These are phyloP conservation scores for Myripristis jacobus DNA, from an alignment of 2,797 vertebrate species.

Conservation along the genomic window DNA sequence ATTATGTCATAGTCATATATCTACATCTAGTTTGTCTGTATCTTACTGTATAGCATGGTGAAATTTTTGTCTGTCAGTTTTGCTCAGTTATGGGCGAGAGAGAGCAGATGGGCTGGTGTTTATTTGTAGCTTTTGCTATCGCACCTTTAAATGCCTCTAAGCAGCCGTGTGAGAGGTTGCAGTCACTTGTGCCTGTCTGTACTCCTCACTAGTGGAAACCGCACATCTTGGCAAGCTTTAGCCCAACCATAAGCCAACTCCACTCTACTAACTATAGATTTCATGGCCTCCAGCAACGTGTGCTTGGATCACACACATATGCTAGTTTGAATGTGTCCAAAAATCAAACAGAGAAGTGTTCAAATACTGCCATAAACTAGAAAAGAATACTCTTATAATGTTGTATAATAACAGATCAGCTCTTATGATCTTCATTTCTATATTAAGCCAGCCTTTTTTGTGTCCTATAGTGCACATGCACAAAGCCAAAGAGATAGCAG, in stretches of 20 bases:
- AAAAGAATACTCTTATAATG: not conserved
- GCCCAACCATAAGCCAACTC: slow-evolving; percentile 39
- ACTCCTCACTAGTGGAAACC: slow-evolving; percentile 58
- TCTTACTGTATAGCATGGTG: slow-evolving; percentile 3
- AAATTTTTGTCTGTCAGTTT: slow-evolving; percentile 32
- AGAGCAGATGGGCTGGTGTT: slow-evolving; percentile 50
- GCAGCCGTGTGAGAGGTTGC: slow-evolving; percentile 40
- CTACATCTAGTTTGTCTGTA: slow-evolving; percentile 16
- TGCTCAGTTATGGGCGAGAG: slow-evolving; percentile 35
- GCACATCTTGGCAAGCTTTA: slow-evolving; percentile 65
- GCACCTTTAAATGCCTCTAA: slow-evolving; percentile 65
- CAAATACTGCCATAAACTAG: slow-evolving; percentile 23
- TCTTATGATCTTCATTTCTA: slow-evolving; percentile 33
- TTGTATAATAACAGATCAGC: slow-evolving; percentile 34
- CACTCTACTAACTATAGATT: slow-evolving; percentile 63
- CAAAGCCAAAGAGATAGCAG: slow-evolving; percentile 40
- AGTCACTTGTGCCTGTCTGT: slow-evolving; percentile 63
- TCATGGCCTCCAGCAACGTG: slow-evolving; percentile 56
- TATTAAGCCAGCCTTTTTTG: slow-evolving; percentile 18
- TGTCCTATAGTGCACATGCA: slow-evolving; percentile 25
- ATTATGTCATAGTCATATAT: slow-evolving; percentile 47
- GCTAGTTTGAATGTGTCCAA: slow-evolving; percentile 3
- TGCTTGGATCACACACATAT: slow-evolving; percentile 31
- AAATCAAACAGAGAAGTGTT: slow-evolving; percentile 29
- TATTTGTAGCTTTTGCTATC: slow-evolving; percentile 50